Base-by-base conservation (phyloP, 2,888 invertebrate species). In the Scaeva pyrastri region DNA sequence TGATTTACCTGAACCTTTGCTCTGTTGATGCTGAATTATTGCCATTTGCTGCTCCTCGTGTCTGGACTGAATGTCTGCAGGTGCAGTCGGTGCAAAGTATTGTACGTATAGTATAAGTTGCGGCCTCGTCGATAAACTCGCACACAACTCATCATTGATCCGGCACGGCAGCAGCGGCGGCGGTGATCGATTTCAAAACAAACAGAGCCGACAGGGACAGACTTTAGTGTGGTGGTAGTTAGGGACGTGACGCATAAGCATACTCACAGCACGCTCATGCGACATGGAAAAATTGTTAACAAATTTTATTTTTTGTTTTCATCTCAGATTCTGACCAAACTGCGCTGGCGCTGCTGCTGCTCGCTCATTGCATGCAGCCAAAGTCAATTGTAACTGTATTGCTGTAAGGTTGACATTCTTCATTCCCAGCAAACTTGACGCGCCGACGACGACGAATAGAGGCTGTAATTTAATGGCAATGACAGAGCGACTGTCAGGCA, bases 91-190 rank as follows among this genome's bases (percentile, higher is more conserved):
- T 14, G 16, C 4, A 5, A 3, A 8, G 21, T 16, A 21, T 14
- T n/a, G n/a, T 31, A 31, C 2, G 43, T n/a, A 14, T 62, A 8
- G 70, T 64, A 72, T 66, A 56, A 48, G 70, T 62, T 60, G 68
- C 56, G 73, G 26, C 78, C 77, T 83, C 77, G 78, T 56, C 73
- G 68, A 74, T 78, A 73, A 78, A 78, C 73, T 83, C 83, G 52
- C 79, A 78, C 78, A 85, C 84, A 85, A 85, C 84, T 85, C 85
- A 85, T 85, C 85, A 80, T 80, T 68, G 72, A 50, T 58, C 74
- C 71, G 79, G 75, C 64, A 75, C 58, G 64, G 31, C 8, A 8
- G 31, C 8, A 8, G 6, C 8, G 31, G 31, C 8, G 31, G 6
- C 8, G 31, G 58, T 72, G 85, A 85, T 85, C 80, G 72, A 85